Evolutionary conservation across 2,888 invertebrate genomes (phyloP), one percentile per base, ranked within the genome.

Genomic region (Pammene fasciana): DNA sequence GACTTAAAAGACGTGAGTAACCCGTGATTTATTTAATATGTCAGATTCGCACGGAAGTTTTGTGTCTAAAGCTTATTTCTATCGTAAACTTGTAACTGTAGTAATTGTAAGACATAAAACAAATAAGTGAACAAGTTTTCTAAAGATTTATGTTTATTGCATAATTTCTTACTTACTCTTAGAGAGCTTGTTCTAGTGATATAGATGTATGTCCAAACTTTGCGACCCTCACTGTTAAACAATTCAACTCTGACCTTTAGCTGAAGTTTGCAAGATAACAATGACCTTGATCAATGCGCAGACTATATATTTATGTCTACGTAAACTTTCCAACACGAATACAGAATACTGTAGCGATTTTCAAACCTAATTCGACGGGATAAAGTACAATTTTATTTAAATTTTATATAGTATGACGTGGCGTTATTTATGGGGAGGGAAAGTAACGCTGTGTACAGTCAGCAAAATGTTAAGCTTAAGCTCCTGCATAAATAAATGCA

Each of bases 201-300:
- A 14, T 36, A 60, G 38, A 50, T 18, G 50, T 62, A 62, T 52
- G 18, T 52, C n/a, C 62, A 26, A 62, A 62, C 41, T 62, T 50
- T 38, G 16, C 38, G 50, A 26, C 62, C 62, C 52, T 62, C 48
- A 48, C 50, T 26, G 50, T 52, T 50, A 50, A 62, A 41, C 52
- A 50, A 62, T 62, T 50, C 50, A 62, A 50, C 50, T 50, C 18
- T 62, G 62, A 52, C 62, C 62, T 62, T 62, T 62, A 52, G 48
- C 8, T 16, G 10, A 62, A 62, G 50, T 62, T 62, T 18, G 62
- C 14, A 52, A 62, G 62, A 52, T 50, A 62, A 62, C 50, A 52
- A 41, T 62, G 50, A 62, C 50, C 62, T 62, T 62, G 62, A 50
- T 62, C 62, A 41, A 61, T 61, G 14, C 4, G 14, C 34, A 16